These are phyloP conservation scores for Aleiodes alternator DNA, from an alignment of 2,888 invertebrate genomes.

Conservation along the genomic window DNA sequence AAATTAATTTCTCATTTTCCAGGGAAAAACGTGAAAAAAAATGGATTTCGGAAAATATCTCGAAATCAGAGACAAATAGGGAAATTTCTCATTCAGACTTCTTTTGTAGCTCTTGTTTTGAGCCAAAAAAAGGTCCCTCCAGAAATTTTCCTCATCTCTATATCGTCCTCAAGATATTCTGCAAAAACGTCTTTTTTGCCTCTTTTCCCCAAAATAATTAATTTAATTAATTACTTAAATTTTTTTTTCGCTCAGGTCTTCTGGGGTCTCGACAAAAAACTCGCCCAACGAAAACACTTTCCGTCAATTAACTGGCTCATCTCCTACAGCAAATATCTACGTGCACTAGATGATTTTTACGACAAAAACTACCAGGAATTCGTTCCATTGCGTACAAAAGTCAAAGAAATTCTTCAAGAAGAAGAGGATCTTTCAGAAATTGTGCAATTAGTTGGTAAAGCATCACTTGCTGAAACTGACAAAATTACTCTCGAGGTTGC, in stretches of 20 bases:
- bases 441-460: conserved; percentile 99
- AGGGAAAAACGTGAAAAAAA: too few relatives aligned
- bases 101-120: too few relatives aligned
- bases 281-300: conserved; percentile 99
- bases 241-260: conserved; percentile 81
- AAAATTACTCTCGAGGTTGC: conserved; percentile 99
- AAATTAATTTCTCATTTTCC: background rate
- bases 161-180: too few relatives aligned
- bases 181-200: too few relatives aligned
- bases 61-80: too few relatives aligned
- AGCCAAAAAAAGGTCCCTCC: too few relatives aligned
- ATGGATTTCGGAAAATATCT: too few relatives aligned
- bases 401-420: conserved; percentile 96
- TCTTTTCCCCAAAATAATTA: too few relatives aligned
- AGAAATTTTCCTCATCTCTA: too few relatives aligned
- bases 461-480: conserved; percentile 98
- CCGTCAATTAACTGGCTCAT: conserved; percentile 99
- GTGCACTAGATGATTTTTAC: conserved; percentile 99
- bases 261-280: conserved; percentile 99
- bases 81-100: too few relatives aligned
- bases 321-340: conserved; percentile 97
- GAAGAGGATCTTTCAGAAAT: conserved; percentile 99
- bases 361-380: conserved; percentile 99
- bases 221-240: background rate
- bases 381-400: conserved; percentile 97